Conservation (phyloP, 2,113 vertebrate species). For the Antidorcas marsupialis region DNA sequence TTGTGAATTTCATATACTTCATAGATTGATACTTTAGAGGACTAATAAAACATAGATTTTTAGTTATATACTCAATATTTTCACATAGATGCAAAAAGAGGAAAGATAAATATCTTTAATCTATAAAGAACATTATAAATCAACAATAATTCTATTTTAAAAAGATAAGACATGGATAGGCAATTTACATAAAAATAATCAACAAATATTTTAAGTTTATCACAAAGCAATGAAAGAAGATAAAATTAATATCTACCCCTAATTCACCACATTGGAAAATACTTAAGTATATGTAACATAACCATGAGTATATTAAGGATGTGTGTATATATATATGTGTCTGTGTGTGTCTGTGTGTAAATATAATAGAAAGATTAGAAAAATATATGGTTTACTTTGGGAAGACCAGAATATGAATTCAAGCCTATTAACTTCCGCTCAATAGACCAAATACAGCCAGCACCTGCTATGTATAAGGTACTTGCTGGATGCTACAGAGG, state of each 20-base stretch:
- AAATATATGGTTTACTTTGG: no score
- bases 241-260: conserved; percentile 10
- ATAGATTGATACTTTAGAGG: not conserved
- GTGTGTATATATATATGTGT: not conserved
- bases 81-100: not conserved
- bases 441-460: not conserved
- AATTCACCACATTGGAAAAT: conserved; percentile 26
- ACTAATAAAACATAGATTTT: not conserved
- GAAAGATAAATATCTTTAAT: conserved; percentile 13
- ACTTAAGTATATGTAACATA: not conserved
- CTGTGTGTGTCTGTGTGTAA: not conserved
- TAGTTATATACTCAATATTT: conserved; percentile 21
- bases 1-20: not conserved
- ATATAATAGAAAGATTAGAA: not conserved
- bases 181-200: conserved; percentile 16
- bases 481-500: not conserved
- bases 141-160: conserved; percentile 30
- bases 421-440: not conserved
- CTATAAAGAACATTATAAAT: not conserved
- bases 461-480: not conserved
- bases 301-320: not conserved
- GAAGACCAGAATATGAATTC: not conserved
- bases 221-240: not conserved
- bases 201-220: not conserved
- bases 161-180: not conserved